Conservation (phyloP, 1,140 invertebrate species). For the Lepidurus arcticus region DNA sequence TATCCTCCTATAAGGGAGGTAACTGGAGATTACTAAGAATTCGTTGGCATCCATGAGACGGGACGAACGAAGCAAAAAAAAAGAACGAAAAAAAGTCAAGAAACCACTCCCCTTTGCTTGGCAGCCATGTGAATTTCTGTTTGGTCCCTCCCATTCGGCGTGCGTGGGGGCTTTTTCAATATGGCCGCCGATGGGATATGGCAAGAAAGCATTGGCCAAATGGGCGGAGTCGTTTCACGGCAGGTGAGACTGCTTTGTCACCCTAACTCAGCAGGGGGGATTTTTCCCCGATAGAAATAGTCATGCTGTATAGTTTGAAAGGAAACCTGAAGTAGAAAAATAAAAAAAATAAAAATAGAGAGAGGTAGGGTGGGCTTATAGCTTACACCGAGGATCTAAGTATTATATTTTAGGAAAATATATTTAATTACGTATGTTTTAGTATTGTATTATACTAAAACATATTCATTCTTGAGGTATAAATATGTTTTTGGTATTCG, state of each 20-base stretch:
- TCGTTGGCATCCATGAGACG: neutral
- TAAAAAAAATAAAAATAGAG: neutral
- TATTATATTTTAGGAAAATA: neutral
- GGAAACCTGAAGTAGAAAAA: neutral
- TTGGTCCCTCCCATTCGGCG: neutral
- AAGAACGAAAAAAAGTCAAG: neutral
- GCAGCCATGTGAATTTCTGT: slow-evolving; percentile 21
- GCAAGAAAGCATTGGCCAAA: slow-evolving; percentile 15
- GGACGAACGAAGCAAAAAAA: too few relatives aligned
- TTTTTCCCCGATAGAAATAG: slow-evolving; percentile 19
- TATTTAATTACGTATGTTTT: neutral
- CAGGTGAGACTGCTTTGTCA: slow-evolving; percentile 21
- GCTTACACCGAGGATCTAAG: neutral
- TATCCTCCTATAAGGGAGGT: neutral
- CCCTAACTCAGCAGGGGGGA: slow-evolving; percentile 20
- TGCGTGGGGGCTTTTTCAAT: slow-evolving; percentile 15
- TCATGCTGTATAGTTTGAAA: slow-evolving; percentile 19
- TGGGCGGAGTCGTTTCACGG: slow-evolving; percentile 15
- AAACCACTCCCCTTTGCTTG: slow-evolving; percentile 15
- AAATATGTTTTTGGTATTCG: too few relatives aligned
- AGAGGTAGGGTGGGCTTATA: neutral
- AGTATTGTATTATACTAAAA: too few relatives aligned
- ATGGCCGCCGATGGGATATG: neutral
- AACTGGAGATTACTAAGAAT: neutral
- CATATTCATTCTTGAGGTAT: too few relatives aligned